Evolutionary conservation across 2,797 vertebrate species (phyloP), one percentile per base, ranked within the genome.

Genomic region (Danio aesculapii): DNA sequence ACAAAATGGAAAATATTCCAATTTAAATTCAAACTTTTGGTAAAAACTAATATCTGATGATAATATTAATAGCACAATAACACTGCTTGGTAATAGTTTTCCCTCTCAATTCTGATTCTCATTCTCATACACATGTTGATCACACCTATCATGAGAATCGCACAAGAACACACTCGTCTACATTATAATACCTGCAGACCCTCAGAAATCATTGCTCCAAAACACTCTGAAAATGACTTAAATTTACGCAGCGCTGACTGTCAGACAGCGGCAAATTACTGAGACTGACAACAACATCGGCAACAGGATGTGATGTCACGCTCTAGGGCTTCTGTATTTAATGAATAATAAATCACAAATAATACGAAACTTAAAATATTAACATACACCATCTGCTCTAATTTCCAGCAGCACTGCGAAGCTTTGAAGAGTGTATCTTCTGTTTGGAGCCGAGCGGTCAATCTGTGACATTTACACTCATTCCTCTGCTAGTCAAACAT

Each of bases 221-320:
- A 30, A 30, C 30, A 30, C 30, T 30, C 30, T 30, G 30, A 30
- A 30, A 8, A n/a, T 8, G 30, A 30, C 30, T 3, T 30, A 30
- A 1, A 30, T 30, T 1, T 1, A 30, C 30, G 30, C 30, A 3
- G 30, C 30, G 9, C 7, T 41, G 59, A 8, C 59, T 46, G n/a
- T 19, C 19, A 6, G 14, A 14, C 50, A 52, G 3, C 2, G 50
- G 14, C n/a, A 11, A 58, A 58, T 61, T 30, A 61, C 21, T 39
- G 58, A 61, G 11, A 61, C 19, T 21, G 14, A 67, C 6, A 13
- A 19, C 44, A 41, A 41, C 68, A 53, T 53, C 6, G 39, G 21
- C 14, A n/a, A 41, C 16, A 53, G 68, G 68, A 70, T 52, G 68
- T 41, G 68, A 53, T 53, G 49, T 53, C 68, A 70, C 11, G 68